A percentile compares a stretch with the other conserved stretches of the same genome.
phyloP scores from a whole-genome alignment of 2,888 invertebrate species.

The Myopa testacea region DNA sequence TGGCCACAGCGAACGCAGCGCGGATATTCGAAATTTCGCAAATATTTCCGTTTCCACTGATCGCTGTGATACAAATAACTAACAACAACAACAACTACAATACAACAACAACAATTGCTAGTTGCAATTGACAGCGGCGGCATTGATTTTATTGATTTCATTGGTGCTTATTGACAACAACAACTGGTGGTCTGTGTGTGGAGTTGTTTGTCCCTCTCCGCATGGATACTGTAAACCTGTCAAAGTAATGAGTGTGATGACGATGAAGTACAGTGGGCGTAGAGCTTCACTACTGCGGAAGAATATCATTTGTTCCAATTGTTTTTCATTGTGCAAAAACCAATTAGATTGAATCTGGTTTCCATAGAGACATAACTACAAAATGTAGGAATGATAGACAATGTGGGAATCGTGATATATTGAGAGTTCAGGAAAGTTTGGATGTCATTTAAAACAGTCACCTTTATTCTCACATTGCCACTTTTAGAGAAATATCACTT shows the following conservation, averaged over 20 bases:
- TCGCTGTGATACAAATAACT: conserved; percentile 4
- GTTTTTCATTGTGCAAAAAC: too few relatives aligned
- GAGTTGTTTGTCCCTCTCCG: background rate
- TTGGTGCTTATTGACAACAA: conserved; percentile 31
- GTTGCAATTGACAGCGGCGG: conserved; percentile 45
- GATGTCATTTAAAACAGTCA: too few relatives aligned
- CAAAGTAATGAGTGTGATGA: background rate
- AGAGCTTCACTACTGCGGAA: too few relatives aligned
- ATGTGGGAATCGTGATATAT: too few relatives aligned
- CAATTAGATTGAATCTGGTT: too few relatives aligned
- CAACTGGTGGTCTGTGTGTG: background rate
- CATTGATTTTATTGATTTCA: conserved; percentile 46
- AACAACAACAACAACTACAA: background rate
- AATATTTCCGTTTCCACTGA: conserved; percentile 48
- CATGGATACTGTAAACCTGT: background rate
- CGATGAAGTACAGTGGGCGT: conserved; percentile 1
- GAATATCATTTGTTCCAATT: too few relatives aligned
- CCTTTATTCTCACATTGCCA: too few relatives aligned
- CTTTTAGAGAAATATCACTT: too few relatives aligned
- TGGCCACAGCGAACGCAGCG: conserved; percentile 37
- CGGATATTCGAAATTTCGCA: conserved; percentile 61
- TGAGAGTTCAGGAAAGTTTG: too few relatives aligned
- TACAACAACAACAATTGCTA: conserved; percentile 36
- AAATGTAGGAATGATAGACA: too few relatives aligned
- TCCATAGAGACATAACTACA: too few relatives aligned